Evolutionary conservation across 2,888 invertebrate species (phyloP).

Genomic region (Pachycephus smyrnensis): DNA sequence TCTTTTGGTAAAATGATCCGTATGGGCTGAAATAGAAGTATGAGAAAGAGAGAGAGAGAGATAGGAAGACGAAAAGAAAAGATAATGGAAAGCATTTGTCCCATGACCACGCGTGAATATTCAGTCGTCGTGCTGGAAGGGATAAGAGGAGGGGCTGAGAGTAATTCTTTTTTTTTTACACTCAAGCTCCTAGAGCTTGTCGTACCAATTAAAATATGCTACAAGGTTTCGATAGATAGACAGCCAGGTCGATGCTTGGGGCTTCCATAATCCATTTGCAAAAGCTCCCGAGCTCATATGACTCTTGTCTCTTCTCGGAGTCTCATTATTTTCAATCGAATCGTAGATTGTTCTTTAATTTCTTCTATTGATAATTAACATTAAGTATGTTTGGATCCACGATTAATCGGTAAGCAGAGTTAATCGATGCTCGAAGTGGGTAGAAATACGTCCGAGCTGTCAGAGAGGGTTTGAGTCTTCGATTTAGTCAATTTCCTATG

Average conservation of each 20-base stretch:
- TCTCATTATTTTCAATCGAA: not conserved
- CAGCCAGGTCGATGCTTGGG: conserved; percentile 37
- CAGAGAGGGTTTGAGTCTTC: no score
- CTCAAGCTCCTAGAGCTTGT: conserved; percentile 10
- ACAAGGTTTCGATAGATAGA: conserved; percentile 51
- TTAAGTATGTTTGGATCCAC: not conserved
- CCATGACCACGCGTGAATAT: not conserved
- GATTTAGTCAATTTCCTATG: no score
- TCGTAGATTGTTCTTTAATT: not conserved
- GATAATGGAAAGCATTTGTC: not conserved
- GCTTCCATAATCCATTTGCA: conserved; percentile 59
- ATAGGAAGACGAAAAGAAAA: not conserved
- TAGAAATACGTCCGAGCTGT: no score
- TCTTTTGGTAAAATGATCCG: not conserved
- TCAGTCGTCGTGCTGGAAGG: not conserved
- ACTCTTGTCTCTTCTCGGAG: conserved; percentile 18
- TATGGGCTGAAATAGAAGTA: not conserved
- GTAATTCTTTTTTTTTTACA: not conserved
- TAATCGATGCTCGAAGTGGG: not conserved
- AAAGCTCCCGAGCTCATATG: conserved; percentile 48
- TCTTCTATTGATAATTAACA: not conserved
- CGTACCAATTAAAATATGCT: conserved; percentile 48
- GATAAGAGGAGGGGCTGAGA: not conserved
- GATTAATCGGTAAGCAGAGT: not conserved
- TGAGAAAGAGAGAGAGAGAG: not conserved